Evolutionary conservation across 1,140 invertebrate genomes (phyloP).

Genomic region (Chironomus striatipennis): DNA sequence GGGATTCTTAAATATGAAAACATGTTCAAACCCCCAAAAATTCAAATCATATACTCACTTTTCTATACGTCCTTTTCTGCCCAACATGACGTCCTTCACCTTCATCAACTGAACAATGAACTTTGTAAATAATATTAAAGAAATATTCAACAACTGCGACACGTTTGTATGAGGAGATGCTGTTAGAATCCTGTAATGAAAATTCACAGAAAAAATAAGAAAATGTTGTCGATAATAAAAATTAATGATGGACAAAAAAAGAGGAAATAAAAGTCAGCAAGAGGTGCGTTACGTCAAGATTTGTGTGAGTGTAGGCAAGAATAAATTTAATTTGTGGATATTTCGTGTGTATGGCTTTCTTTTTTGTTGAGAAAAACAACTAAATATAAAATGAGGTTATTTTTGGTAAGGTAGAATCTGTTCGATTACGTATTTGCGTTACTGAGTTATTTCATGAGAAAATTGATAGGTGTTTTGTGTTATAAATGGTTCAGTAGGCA

Average conservation of each 20-base stretch:
- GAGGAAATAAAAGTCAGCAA: background rate
- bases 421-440: no score
- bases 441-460: no score
- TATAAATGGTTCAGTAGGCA: no score
- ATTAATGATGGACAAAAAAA: background rate
- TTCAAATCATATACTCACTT: constrained; percentile 58
- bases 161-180: constrained; percentile 62
- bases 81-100: constrained; percentile 87
- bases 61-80: constrained; percentile 91
- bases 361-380: no score
- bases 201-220: constrained; percentile 24
- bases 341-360: no score
- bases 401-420: no score
- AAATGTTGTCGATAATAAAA: background rate
- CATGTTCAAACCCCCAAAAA: no score
- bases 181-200: constrained; percentile 46
- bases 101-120: constrained; percentile 86
- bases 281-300: background rate
- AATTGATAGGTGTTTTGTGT: no score
- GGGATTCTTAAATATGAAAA: no score
- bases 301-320: no score
- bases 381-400: no score
- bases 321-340: no score
- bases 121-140: constrained; percentile 92
- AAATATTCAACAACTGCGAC: constrained; percentile 95